These are phyloP conservation scores for Drosophila kambysellisi DNA, from an alignment of 2,888 invertebrate species.

Conservation along the genomic window DNA sequence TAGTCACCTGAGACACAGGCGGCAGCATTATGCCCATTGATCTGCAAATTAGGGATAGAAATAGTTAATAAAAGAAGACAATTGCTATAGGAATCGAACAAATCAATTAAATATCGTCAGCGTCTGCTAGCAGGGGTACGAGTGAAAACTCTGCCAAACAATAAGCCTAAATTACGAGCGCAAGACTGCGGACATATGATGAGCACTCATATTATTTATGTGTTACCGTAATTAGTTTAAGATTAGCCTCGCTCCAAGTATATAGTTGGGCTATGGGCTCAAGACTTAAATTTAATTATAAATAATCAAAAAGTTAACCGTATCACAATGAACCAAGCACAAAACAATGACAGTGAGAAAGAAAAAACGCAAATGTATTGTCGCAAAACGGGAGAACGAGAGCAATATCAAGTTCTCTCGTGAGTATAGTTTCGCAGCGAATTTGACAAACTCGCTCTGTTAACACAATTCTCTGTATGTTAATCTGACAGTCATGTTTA, in stretches of 20 bases:
- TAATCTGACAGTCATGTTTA: constrained; percentile 30
- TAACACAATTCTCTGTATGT: constrained; percentile 22
- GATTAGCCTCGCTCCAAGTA: constrained; percentile 15
- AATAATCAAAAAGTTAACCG: constrained; percentile 35
- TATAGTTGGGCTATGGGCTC: not conserved
- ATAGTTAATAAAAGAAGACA: constrained; percentile 12
- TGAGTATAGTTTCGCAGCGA: constrained; percentile 1
- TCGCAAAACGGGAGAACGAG: constrained; percentile 25
- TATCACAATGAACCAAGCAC: constrained; percentile 28
- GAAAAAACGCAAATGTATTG: constrained; percentile 23
- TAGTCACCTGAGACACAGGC: constrained; percentile 85
- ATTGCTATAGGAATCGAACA: constrained; percentile 22
- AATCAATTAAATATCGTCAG: constrained; percentile 56
- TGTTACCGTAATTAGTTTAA: constrained; percentile 39
- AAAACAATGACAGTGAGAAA: constrained; percentile 44
- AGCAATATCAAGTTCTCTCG: constrained; percentile 21
- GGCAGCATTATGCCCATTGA: constrained; percentile 85
- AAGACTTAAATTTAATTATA: constrained; percentile 58
- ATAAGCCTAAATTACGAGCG: constrained; percentile 6
- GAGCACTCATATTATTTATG: constrained; percentile 14
- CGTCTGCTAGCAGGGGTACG: constrained; percentile 20
- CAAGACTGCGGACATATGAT: constrained; percentile 6
- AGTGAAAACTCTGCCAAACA: constrained; percentile 16
- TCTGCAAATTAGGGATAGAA: constrained; percentile 68
- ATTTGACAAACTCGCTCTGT: constrained; percentile 19